Conservation (phyloP, 2,797 vertebrate genomes). For the Pangasius krempfi region DNA sequence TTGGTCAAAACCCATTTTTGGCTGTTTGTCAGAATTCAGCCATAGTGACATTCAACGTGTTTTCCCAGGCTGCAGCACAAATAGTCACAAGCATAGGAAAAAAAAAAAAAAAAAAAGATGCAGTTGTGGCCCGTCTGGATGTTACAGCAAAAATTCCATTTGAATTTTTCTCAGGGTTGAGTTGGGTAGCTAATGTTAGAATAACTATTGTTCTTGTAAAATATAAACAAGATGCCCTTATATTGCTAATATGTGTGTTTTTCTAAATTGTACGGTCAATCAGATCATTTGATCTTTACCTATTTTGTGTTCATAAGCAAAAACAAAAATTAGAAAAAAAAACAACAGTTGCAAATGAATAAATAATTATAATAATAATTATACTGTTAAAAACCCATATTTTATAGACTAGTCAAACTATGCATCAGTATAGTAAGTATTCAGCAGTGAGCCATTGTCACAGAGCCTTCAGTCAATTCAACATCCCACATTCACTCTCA, state of each 20-base stretch:
- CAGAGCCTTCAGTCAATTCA: too few relatives aligned
- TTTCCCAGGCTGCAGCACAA: background rate
- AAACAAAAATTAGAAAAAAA: background rate
- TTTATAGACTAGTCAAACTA: background rate
- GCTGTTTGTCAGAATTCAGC: background rate
- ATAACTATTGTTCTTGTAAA: background rate
- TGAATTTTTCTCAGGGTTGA: background rate
- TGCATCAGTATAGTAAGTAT: background rate
- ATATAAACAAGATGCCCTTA: background rate
- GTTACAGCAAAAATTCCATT: background rate
- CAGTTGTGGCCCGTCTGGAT: background rate
- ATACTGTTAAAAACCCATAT: background rate
- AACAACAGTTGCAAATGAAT: background rate
- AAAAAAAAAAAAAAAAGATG: background rate
- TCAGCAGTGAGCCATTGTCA: background rate
- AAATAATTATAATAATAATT: background rate
- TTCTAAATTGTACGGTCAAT: background rate
- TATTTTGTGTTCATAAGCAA: background rate
- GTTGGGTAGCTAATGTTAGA: background rate
- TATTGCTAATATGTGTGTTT: background rate
- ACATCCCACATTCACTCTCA: too few relatives aligned
- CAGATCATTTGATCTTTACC: background rate
- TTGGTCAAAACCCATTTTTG: background rate
- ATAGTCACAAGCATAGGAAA: background rate
- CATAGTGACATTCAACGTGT: background rate